phyloP scores from a whole-genome alignment of 2,888 invertebrate genomes.

The Blastobasis adustella region DNA sequence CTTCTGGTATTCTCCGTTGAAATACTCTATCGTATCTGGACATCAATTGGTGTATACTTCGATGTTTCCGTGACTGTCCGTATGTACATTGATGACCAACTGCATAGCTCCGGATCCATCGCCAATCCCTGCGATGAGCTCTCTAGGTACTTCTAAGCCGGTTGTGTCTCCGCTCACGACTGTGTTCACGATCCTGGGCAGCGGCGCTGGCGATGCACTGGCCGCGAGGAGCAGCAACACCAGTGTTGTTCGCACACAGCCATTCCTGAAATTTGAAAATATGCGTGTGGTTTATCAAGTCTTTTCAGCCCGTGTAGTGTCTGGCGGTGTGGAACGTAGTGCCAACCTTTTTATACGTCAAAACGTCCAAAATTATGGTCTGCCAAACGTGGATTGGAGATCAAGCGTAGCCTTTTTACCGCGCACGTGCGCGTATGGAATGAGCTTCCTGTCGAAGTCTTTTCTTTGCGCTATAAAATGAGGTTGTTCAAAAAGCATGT shows the following conservation, averaged over 20 bases:
- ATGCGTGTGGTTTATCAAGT: too few relatives aligned
- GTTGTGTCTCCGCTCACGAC: constrained; percentile 51
- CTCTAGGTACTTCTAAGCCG: constrained; percentile 53
- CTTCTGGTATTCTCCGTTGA: not conserved
- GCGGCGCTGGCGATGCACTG: constrained; percentile 37
- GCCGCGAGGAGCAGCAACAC: constrained; percentile 24
- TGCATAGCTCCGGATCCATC: constrained; percentile 50
- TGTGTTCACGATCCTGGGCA: constrained; percentile 25
- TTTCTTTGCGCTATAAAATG: too few relatives aligned
- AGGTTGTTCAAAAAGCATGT: too few relatives aligned
- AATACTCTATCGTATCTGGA: not conserved
- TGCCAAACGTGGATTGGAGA: not conserved
- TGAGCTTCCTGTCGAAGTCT: too few relatives aligned
- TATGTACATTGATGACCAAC: constrained; percentile 56
- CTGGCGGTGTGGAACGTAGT: too few relatives aligned
- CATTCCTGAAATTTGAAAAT: constrained; percentile 32
- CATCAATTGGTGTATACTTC: constrained; percentile 51
- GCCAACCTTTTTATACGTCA: too few relatives aligned
- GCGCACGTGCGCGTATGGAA: not conserved
- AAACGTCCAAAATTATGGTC: too few relatives aligned
- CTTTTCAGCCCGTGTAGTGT: too few relatives aligned
- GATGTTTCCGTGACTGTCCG: constrained; percentile 60
- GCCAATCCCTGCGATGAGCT: constrained; percentile 45
- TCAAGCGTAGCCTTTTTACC: not conserved
- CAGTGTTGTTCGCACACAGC: constrained; percentile 26